Evolutionary conservation across 37 sponge, comb jelly and placozoan species (phyloP), one percentile per base, ranked within the genome.

Genomic region (Haliclona indistincta): DNA sequence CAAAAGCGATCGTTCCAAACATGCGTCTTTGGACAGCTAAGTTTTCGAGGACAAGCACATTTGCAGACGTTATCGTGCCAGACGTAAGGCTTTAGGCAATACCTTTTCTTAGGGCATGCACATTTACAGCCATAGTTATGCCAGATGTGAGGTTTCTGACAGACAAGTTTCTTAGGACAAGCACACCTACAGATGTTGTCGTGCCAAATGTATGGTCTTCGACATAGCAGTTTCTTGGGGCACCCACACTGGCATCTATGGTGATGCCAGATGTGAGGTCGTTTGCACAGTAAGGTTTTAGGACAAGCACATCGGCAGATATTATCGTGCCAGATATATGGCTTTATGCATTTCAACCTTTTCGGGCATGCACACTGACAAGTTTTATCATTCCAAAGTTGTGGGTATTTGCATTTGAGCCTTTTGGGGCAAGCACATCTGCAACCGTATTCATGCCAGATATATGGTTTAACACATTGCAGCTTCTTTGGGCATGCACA

Each of bases 211-310:
- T 54, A 20, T 3, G 19, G 67, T 23, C 67, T 53, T 26, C 43
- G 37, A 5, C 38, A 13, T 34, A 33, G 44, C 20, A 41, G 23
- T 29, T 67, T 26, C 17, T 37, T 25, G 25, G 35, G 28, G 38
- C 81, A 78, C 10, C 40, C 29, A 65, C 78, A 78, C 11, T 43
- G 2, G 40, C 81, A 80, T 23, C 37, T 71, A 20, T 61, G 37
- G 17, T 19, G 0, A 43, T 80, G 63, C 61, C 70, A 71, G 28
- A 34, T 15, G 63, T 61, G 62, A 1, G 43, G 29, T 38, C 34
- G 38, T 26, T 30, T 42, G 25, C 33, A 45, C 8, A 19, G 41
- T 38, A 8, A 28, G 38, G 6, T 1, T 30, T 73, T 19, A 26
- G 71, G 40, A 2, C 30, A 49, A n/a, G 61, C n/a, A 58, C 61